Base-by-base conservation (phyloP, 2,888 invertebrate species). In the Nemotelus pantherinus region DNA sequence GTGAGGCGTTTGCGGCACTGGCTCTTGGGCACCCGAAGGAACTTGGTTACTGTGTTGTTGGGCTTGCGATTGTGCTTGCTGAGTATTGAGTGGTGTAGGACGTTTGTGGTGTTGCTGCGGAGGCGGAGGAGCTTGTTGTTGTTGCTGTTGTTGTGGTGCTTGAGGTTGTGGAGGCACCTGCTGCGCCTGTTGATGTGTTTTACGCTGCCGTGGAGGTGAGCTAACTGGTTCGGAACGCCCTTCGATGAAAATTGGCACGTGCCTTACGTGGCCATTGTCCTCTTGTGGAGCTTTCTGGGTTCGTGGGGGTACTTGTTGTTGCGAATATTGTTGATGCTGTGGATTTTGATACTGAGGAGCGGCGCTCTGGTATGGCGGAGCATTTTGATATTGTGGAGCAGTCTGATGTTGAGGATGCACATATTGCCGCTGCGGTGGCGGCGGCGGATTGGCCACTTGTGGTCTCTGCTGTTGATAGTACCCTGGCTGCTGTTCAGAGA, bases 161-260 rank as follows among this genome's bases (percentile, higher is more conserved):
- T n/a, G 39, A 2, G 9, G 10, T 2, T 10, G 43, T 55, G 6
- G 55, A n/a, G 44, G 44, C 2, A 47, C n/a, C 10, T 65, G 65
- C 43, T 44, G 82, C 6, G 80, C 78, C 9, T 65, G 75, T 3
- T 75, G 79, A 48, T 74, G 79, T 53, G 82, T 39, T 41, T 41
- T 9, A 3, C 2, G 64, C 60, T 60, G 60, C 43, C 10, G 55
- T 2, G 53, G 45, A 3, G 74, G 74, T 9, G 57, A 10, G n/a
- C 45, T 53, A 25, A 95, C 91, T 0, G 95, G 94, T 83, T 93
- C 93, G 82, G 94, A 93, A 75, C 95, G 89, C 5, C 95, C 95
- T 86, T 96, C 96, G 0, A 96, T 94, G 84, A 94, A 93, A 80
- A 96, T 96, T 43, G 96, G 96, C 86, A 96, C 95, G 83, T 94